These are phyloP conservation scores for Heteractis magnifica DNA, from an alignment of 92 coral and sea anemone species.

Conservation along the genomic window DNA sequence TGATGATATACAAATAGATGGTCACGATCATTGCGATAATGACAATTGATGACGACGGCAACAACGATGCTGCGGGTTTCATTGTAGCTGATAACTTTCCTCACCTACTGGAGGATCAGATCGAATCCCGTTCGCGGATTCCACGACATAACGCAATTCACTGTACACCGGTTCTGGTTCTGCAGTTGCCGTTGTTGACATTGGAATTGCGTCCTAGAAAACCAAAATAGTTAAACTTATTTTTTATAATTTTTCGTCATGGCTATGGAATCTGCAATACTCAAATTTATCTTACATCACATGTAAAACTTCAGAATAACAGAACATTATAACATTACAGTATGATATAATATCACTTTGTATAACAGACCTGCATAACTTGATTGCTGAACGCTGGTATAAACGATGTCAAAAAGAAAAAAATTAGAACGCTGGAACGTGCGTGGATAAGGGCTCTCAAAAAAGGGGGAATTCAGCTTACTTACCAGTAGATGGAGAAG, in stretches of 20 bases:
- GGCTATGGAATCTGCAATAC: too few relatives aligned
- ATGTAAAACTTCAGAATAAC: too few relatives aligned
- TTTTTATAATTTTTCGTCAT: not conserved
- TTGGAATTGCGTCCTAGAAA: constrained; percentile 4
- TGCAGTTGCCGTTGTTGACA: not conserved
- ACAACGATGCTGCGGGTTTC: not conserved
- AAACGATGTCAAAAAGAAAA: not conserved
- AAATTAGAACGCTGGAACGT: not conserved
- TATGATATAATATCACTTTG: too few relatives aligned
- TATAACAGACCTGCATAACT: not conserved
- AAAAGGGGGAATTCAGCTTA: not conserved
- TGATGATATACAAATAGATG: not conserved
- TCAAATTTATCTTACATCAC: too few relatives aligned
- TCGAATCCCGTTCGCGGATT: constrained; percentile 2
- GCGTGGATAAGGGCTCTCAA: not conserved
- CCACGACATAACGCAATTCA: constrained; percentile 11
- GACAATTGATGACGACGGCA: not conserved
- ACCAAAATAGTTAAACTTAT: not conserved
- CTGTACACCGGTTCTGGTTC: constrained; percentile 26
- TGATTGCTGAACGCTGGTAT: not conserved
- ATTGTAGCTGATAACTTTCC: not conserved
- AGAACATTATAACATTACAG: too few relatives aligned
- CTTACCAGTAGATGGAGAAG: constrained; percentile 1
- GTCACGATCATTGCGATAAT: not conserved
- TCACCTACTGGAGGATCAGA: constrained; percentile 4